Evolutionary conservation across 2,888 invertebrate species (phyloP), one percentile per base, ranked within the genome.

Genomic region (Hyppa rectilinea): DNA sequence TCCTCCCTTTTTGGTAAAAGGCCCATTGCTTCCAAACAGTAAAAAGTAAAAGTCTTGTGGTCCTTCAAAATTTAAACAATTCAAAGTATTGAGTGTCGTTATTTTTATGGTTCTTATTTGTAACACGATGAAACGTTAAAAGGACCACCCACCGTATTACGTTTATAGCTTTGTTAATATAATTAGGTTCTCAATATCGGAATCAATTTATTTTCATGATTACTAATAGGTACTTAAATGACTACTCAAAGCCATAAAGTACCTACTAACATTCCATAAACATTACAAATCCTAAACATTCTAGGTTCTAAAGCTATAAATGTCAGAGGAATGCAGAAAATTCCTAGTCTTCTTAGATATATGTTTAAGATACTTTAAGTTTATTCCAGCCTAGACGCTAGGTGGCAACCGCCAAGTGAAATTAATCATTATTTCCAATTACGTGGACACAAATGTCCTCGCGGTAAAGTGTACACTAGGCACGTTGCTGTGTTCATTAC

Each of bases 81-180:
- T 78, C 71, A 73, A 81, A 79, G 67, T 78, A 81, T 79, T 85
- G 79, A 81, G 78, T 81, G 77, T 75, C 75, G 70, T 81, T 82
- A 55, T 71, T 76, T 80, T 74, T 81, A 75, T 67, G 74, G 71
- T 72, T 85, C 75, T 81, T 82, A 82, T 83, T 82, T 78, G 83
- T 79, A 86, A 84, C 82, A 72, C n/a, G 82, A 77, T 75, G 76
- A 82, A 75, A 66, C 72, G 69, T 78, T 67, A 79, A 80, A 78
- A 47, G 75, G 87, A 85, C 87, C 87, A 86, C 88, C 88, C 87
- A 87, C 80, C 45, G 85, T 40, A 81, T 81, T 74, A 68, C 73
- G 69, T 86, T 85, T 85, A 82, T 80, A 66, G 65, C 72, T 79
- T 80, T 80, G 81, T 85, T 81, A 82, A 82, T 85, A 84, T 81